Evolutionary conservation across 2,113 vertebrate genomes (phyloP), one percentile per base, ranked within the genome.

Genomic region (Patagioenas fasciata): DNA sequence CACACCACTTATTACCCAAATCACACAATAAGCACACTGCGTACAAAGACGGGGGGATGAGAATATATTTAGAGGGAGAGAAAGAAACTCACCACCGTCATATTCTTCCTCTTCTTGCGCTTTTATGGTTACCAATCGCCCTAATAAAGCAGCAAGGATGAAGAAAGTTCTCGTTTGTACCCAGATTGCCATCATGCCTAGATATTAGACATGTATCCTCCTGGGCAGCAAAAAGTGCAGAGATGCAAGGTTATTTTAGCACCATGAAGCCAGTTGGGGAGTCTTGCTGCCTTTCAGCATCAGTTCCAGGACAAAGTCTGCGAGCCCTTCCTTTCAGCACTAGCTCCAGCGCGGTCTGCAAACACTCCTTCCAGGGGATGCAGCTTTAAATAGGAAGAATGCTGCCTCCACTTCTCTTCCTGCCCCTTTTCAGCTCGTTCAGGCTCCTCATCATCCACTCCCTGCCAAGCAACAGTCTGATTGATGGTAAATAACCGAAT

Each of bases 321-420:
- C 87, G 13, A 88, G 90, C 77, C 95, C 93, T 85, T 94, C 86
- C 60, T 82, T 97, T 97, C 97, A 98, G 97, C 97, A 96, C 97
- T 96, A 91, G 95, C 96, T 97, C 97, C 96, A 67, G 96, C 86
- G 93, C 97, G 92, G 95, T 96, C 97, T 98, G 97, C 94, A 93
- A 97, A 95, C 97, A 57, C 94, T 97, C 97, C 96, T 97, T 98
- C 93, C 97, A 95, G 97, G 98, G 97, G 97, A 97, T 96, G 98
- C 98, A 97, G 98, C 98, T 98, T 98, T 98, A 98, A 98, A 98
- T 98, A 98, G 98, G 97, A 98, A 98, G 98, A 98, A 98, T 97
- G 97, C 98, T 98, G 98, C 98, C 98, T 98, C 98, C 97, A 96
- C 97, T 97, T 97, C 96, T 98, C 98, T 98, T 97, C 98, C 98